phyloP scores from a whole-genome alignment of 2,113 vertebrate species.

The Dryoscopus gambensis region DNA sequence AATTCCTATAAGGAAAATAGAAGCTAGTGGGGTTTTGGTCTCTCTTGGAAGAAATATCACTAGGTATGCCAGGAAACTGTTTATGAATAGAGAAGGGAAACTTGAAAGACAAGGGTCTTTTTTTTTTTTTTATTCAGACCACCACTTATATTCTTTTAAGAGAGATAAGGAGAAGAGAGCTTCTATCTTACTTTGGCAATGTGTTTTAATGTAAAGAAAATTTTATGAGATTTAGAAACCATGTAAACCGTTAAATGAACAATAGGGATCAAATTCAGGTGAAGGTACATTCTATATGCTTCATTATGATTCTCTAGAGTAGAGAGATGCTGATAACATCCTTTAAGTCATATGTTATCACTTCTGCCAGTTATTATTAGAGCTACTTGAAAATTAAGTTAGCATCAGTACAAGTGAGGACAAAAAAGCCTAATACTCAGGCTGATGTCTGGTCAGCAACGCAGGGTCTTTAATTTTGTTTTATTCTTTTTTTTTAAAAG shows the following conservation, averaged over 20 bases:
- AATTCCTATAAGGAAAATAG: neutral
- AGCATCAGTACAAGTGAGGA: neutral
- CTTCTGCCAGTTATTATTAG: neutral
- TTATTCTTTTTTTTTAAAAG: neutral
- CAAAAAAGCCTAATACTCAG: neutral
- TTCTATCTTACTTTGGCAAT: neutral
- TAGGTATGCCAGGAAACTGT: neutral
- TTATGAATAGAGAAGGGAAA: neutral
- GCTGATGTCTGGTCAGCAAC: neutral
- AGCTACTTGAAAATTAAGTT: conserved; percentile 19
- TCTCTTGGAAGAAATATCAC: neutral
- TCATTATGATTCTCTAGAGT: neutral
- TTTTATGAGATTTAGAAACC: neutral
- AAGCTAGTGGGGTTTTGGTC: neutral
- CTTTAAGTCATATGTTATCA: neutral
- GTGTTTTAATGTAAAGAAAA: neutral
- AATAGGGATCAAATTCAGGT: neutral
- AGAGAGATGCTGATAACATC: neutral
- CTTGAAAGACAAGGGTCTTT: neutral
- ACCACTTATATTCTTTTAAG: neutral
- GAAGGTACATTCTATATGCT: neutral
- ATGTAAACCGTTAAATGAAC: neutral
- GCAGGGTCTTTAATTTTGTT: neutral
- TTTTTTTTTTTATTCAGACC: neutral
- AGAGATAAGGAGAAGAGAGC: neutral